Percentiles rank a stretch among this genome's conserved stretches.
Evolutionary conservation across 2,113 vertebrate species (phyloP).

Genomic region (Bufo gargarizans): DNA sequence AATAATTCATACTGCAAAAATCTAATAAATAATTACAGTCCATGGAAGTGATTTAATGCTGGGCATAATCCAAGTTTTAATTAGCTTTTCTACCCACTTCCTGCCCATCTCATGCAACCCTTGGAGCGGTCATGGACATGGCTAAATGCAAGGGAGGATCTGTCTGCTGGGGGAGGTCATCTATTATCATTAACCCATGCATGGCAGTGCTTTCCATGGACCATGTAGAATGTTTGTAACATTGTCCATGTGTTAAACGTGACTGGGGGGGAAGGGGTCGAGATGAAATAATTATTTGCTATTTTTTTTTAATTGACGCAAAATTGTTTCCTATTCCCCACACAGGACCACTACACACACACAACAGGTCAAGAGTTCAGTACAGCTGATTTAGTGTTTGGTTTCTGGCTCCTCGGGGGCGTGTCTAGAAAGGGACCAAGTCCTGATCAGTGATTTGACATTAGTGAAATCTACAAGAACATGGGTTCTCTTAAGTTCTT

Average conservation of each 20-base stretch:
- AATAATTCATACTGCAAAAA: not conserved
- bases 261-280: not conserved
- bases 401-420: not conserved
- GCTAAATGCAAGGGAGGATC: not conserved
- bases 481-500: not conserved
- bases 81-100: not conserved
- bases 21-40: not conserved
- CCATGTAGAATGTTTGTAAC: not conserved
- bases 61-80: conserved; percentile 7
- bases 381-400: not conserved
- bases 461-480: not conserved
- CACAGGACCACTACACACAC: not conserved
- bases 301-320: not conserved
- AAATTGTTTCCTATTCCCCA: not conserved
- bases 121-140: not conserved
- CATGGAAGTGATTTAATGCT: not conserved
- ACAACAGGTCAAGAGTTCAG: not conserved
- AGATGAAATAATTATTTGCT: not conserved
- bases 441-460: no score
- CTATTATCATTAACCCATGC: not conserved
- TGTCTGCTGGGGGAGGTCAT: not conserved
- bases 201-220: not conserved
- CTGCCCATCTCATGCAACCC: not conserved
- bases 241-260: not conserved
- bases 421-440: not conserved